These are phyloP conservation scores for Apis mellifera DNA, from an alignment of 1,140 invertebrate species.

Conservation along the genomic window DNA sequence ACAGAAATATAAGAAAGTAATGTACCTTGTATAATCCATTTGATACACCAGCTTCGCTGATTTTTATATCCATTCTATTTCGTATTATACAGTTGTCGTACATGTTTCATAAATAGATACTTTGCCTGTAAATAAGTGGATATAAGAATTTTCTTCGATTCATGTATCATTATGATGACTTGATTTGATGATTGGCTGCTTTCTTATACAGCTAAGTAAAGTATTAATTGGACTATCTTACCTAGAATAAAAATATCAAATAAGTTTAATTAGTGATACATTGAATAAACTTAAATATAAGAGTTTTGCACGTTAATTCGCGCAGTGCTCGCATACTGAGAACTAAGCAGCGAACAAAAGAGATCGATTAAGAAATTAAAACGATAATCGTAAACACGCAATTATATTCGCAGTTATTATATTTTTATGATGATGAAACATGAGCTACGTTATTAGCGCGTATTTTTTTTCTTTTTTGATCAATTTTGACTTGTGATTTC, in stretches of 20 bases:
- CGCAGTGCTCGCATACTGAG: conserved; percentile 57
- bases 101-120: conserved; percentile 61
- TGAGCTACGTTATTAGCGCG: conserved; percentile 53
- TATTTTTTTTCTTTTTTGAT: conserved; percentile 34
- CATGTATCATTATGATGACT: conserved; percentile 41
- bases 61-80: conserved; percentile 66
- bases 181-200: conserved; percentile 71
- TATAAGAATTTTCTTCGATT: conserved; percentile 58
- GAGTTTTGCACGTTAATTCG: conserved; percentile 57
- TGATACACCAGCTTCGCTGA: conserved; percentile 62
- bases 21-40: conserved; percentile 64
- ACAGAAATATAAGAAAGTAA: conserved; percentile 60
- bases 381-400: conserved; percentile 63
- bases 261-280: conserved; percentile 76
- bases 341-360: conserved; percentile 70
- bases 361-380: conserved; percentile 76
- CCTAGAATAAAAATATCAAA: conserved; percentile 79
- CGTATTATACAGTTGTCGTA: conserved; percentile 64
- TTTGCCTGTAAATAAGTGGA: conserved; percentile 58
- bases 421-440: conserved; percentile 36
- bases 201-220: conserved; percentile 74
- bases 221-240: conserved; percentile 76
- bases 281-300: conserved; percentile 76
- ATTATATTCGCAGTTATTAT: conserved; percentile 58
- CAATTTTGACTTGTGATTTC: conserved; percentile 57